phyloP scores from a whole-genome alignment of 2,797 vertebrate species.

The Lindbergichthys nudifrons region DNA sequence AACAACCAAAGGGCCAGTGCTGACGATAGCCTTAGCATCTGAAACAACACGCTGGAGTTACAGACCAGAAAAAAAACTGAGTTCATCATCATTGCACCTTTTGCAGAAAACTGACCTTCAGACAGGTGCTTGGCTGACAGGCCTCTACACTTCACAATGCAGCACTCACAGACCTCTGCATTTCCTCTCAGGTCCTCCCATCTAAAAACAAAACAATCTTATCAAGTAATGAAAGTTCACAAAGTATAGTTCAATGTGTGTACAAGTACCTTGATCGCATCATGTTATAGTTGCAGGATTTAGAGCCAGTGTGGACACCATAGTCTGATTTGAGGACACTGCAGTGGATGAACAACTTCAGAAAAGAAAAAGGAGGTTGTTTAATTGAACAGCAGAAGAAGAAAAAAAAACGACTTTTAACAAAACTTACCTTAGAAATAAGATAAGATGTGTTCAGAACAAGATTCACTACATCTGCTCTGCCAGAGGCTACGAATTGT shows the following conservation, averaged over 20 bases:
- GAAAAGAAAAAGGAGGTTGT: neutral
- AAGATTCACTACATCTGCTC: constrained; percentile 61
- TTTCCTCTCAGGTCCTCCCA: constrained; percentile 77
- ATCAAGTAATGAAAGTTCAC: neutral
- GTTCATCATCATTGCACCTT: neutral
- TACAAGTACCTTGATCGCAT: constrained; percentile 66
- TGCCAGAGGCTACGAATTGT: constrained; percentile 59
- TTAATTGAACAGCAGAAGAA: neutral
- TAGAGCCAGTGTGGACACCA: constrained; percentile 59
- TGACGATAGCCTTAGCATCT: constrained; percentile 61
- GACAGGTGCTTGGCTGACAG: constrained; percentile 14
- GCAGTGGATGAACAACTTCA: constrained; percentile 79
- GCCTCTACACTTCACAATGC: constrained; percentile 73
- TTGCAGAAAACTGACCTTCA: constrained; percentile 51
- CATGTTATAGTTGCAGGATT: constrained; percentile 80
- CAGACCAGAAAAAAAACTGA: neutral
- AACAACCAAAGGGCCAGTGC: constrained; percentile 64
- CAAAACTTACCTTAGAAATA: constrained; percentile 62
- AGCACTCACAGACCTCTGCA: constrained; percentile 72
- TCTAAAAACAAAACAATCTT: constrained; percentile 38
- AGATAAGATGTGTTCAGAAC: constrained; percentile 68
- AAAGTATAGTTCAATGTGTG: neutral
- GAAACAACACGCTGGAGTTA: constrained; percentile 15
- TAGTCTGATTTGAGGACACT: constrained; percentile 65
- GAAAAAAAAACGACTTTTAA: fast-evolving